Evolutionary conservation across 2,888 invertebrate species (phyloP), one percentile per base, ranked within the genome.

Genomic region (Ephialtes manifestator): DNA sequence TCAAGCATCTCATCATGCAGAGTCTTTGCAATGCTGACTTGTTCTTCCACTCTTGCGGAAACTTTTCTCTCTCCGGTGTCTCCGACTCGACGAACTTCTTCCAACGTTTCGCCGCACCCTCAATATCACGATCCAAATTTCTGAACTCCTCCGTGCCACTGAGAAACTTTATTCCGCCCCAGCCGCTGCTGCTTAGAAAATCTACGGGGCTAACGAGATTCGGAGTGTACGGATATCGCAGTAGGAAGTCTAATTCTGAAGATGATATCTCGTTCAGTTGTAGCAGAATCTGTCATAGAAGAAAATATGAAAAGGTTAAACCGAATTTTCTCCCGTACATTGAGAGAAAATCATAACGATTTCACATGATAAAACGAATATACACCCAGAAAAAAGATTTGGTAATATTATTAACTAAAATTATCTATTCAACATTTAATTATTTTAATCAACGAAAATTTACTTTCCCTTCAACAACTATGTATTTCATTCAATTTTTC

Each of bases 21-120:
- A 99, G 95, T 86, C 97, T 96, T 93, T 99, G 98, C 65, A 99
- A 94, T 0, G 97, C 95, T 0, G 96, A 95, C 93, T 98, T 99
- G 91, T 97, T 97, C 93, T 99, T 99, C 99, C 99, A 99, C 92
- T 99, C 99, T 83, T 98, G 98, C 0, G 99, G 99, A 88, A 99
- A 96, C 93, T 98, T 98, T 93, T 99, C 99, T 90, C 97, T 97
- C 94, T 99, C 99, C 0, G 99, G 99, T 84, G 97, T 97, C 93
- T 99, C 99, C 24, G 97, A 97, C 90, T 99, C 98, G 0, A 97
- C 97, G 91, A 98, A 98, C 92, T 98, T 98, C 91, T 97, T 97
- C 99, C 99, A 99, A 79, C 98, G 95, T 93, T 98, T 99, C 0
- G 97, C 96, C 0, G 98, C 98, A 0, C 97, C 97, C 94, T 98